Evolutionary conservation across 1,140 invertebrate species (phyloP).

Genomic region (Whitmania pigra): DNA sequence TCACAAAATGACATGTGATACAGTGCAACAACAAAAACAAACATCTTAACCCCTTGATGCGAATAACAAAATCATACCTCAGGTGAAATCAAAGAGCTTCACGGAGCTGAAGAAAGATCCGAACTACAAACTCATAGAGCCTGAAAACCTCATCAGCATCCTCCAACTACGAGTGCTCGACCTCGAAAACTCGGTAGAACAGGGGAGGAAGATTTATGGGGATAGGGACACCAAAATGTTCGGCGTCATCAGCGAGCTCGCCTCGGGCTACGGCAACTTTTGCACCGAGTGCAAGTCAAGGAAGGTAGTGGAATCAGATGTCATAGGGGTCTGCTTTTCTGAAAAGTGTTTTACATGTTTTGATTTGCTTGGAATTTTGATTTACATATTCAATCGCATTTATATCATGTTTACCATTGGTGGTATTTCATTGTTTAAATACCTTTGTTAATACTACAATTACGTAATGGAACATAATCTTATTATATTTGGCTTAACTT

Average conservation of each 20-base stretch:
- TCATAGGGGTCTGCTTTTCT: too few relatives aligned
- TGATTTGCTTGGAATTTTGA: too few relatives aligned
- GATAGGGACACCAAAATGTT: slow-evolving; percentile 22
- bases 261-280: slow-evolving; percentile 24
- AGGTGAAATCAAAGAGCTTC: slow-evolving; percentile 19
- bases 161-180: slow-evolving; percentile 19
- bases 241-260: slow-evolving; percentile 24
- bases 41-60: too few relatives aligned
- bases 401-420: too few relatives aligned
- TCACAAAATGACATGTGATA: too few relatives aligned
- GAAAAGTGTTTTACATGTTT: too few relatives aligned
- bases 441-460: too few relatives aligned
- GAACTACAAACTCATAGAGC: slow-evolving; percentile 17
- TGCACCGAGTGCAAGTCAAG: slow-evolving; percentile 26
- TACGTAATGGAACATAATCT: too few relatives aligned
- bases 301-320: background rate
- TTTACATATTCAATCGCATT: too few relatives aligned
- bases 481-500: too few relatives aligned
- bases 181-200: slow-evolving; percentile 18
- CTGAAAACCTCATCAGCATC: slow-evolving; percentile 25
- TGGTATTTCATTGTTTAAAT: too few relatives aligned
- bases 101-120: slow-evolving; percentile 25
- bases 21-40: too few relatives aligned
- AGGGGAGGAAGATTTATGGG: slow-evolving; percentile 9
- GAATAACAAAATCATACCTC: background rate